These are phyloP conservation scores for Drosophila subpulchrella DNA, from an alignment of 1,140 invertebrate genomes.

Conservation along the genomic window DNA sequence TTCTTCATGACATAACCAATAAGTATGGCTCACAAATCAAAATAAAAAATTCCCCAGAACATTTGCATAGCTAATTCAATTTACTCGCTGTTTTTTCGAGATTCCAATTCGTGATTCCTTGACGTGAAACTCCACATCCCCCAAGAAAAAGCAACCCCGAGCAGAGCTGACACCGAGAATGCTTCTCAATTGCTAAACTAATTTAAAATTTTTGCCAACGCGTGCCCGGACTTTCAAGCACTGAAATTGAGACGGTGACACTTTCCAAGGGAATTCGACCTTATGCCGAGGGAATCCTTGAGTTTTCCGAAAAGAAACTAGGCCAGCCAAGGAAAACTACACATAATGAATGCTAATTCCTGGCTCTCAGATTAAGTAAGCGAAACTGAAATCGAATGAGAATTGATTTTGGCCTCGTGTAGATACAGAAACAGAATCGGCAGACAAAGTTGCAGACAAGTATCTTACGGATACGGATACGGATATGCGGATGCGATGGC, in stretches of 20 bases:
- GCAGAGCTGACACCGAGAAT: conserved; percentile 46
- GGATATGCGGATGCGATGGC: neutral
- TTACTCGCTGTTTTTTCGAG: conserved; percentile 52
- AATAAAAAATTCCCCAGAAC: conserved; percentile 25
- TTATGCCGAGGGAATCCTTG: conserved; percentile 54
- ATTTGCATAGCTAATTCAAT: conserved; percentile 77
- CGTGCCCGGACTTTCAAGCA: conserved; percentile 51
- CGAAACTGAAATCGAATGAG: conserved; percentile 60
- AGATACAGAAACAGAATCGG: conserved; percentile 20
- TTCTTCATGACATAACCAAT: conserved; percentile 3
- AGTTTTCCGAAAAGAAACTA: conserved; percentile 33
- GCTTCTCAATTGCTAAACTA: conserved; percentile 76
- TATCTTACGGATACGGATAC: conserved; percentile 60
- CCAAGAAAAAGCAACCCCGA: conserved; percentile 8
- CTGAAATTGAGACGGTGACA: conserved; percentile 62
- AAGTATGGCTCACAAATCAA: conserved; percentile 52
- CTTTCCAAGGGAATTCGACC: conserved; percentile 13
- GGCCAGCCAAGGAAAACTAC: conserved; percentile 54
- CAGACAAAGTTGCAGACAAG: conserved; percentile 72
- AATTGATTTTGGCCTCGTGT: conserved; percentile 60
- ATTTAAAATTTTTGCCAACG: conserved; percentile 74
- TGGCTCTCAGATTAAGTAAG: conserved; percentile 60
- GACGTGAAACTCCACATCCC: conserved; percentile 9
- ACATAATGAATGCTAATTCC: conserved; percentile 72
- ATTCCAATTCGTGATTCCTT: conserved; percentile 53